Percentiles rank a stretch among this genome's conserved stretches.
These are phyloP conservation scores for Notoglanidium macrostoma DNA, from an alignment of 2,797 vertebrate species.

Conservation along the genomic window DNA sequence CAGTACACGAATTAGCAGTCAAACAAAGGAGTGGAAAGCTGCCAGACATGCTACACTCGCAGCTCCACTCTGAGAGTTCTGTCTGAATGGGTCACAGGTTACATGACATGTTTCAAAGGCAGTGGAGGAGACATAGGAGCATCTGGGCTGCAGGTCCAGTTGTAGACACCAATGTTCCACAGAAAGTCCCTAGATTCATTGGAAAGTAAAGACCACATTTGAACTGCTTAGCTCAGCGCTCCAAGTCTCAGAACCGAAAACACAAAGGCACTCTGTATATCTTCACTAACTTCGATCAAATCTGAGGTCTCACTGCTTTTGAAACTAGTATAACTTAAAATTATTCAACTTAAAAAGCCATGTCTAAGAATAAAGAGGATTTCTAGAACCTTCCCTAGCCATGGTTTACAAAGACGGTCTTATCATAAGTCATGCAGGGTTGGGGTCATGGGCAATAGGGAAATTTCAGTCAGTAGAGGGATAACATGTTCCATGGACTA, in stretches of 20 bases:
- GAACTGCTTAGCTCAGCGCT: slow-evolving; percentile 24
- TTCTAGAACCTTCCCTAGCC: slow-evolving; percentile 39
- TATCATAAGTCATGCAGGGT: slow-evolving; percentile 45
- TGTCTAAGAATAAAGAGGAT: slow-evolving; percentile 19
- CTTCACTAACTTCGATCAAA: slow-evolving; percentile 10
- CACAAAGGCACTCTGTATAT: slow-evolving; percentile 16
- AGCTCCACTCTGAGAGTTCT: slow-evolving; percentile 28
- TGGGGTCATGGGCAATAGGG: slow-evolving; percentile 18
- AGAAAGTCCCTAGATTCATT: slow-evolving; percentile 9
- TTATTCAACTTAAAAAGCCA: slow-evolving; percentile 38
- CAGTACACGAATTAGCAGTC: background rate
- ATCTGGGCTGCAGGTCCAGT: slow-evolving; percentile 30
- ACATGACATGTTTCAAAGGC: slow-evolving; percentile 36
- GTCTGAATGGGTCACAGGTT: slow-evolving; percentile 56
- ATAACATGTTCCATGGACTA: slow-evolving; percentile 52
- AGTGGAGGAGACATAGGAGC: slow-evolving; percentile 19
- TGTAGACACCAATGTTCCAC: slow-evolving; percentile 34
- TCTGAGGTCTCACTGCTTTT: background rate
- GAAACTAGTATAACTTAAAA: slow-evolving; percentile 27
- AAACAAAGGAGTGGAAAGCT: slow-evolving; percentile 30
- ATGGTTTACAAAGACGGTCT: slow-evolving; percentile 45
- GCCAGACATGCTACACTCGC: slow-evolving; percentile 35
- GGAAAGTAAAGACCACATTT: slow-evolving; percentile 23
- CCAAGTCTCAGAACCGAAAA: slow-evolving; percentile 15
- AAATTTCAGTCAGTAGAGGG: slow-evolving; percentile 55